Evolutionary conservation across 2,113 vertebrate genomes (phyloP), one percentile per base, ranked within the genome.

Genomic region (Glaucomys volans): DNA sequence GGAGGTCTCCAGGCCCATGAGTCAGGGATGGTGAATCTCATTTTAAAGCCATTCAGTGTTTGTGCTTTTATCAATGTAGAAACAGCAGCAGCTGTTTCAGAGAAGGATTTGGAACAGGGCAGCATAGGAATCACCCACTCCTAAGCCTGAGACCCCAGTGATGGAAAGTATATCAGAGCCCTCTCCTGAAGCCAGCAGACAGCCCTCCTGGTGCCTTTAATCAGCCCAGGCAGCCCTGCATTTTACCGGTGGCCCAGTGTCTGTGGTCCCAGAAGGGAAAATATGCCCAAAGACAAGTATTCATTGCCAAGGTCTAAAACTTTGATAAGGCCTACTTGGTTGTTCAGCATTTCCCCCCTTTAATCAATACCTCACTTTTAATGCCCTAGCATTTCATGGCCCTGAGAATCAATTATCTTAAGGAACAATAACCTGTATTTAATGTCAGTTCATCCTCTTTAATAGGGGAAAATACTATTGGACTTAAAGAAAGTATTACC

Each of bases 341-440:
- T 47, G 40, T 95, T 97, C 96, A 97, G 93, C 76, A 77, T 95
- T 96, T 96, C 83, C 57, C 83, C 95, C 24, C 20, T 95, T 26
- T n/a, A 95, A 59, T 87, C 91, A 93, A 50, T 94, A 94, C 77
- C 82, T 98, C 93, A 17, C 86, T 92, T 97, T 96, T 90, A 95
- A 94, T 93, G 77, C 50, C 54, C 92, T 92, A 97, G 92, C 90
- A 91, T 97, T 96, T 98, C 96, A 30, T 81, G 83, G 85, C 2
- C 69, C 90, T 79, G 85, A 92, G 90, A 96, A 85, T 96, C 83
- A 91, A 75, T 97, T 97, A 96, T 92, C n/a, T 84, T 95, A 44
- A 95, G 93, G 94, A 92, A 87, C 50, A 13, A 37, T 80, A 77
- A 88, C 92, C 92, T 94, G 22, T 97, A 81, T 96, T 92, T 97